Evolutionary conservation across 1,140 invertebrate species (phyloP), one percentile per base, ranked within the genome.

Genomic region (Drepana arcuata): DNA sequence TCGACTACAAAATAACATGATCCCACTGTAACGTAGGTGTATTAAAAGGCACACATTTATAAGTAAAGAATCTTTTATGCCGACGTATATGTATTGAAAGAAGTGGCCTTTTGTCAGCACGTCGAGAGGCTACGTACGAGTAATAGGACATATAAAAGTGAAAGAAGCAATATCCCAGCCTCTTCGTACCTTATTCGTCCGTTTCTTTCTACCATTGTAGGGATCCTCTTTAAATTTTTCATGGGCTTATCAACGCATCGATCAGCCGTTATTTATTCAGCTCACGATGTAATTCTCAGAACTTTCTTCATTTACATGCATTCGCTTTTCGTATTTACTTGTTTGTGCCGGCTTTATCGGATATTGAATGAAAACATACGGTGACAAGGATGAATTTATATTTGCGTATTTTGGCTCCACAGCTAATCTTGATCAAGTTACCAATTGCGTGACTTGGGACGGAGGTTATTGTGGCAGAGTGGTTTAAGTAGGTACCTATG

Each of bases 301-400:
- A 72, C 54, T 75, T 67, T 62, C 44, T 69, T 74, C 70, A 74
- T 77, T 75, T 77, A 67, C 62, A 74, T 71, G 62, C 62, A 70
- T 70, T 61, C 62, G 55, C 35, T 67, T 69, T 69, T 53, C 48
- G 39, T 64, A 60, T 73, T 70, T 57, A 62, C 63, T 62, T 68
- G 54, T 70, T 78, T 73, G 60, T 48, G 59, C 46, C 65, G 41
- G 42, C 47, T 63, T 72, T 70, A 63, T 66, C 51, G 45, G 49
- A 58, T 67, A 64, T 67, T 65, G 48, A 73, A 64, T 65, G 47
- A 57, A 62, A 66, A 60, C 36, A 49, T 55, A 50, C 38, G 41
- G 41, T 41, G 42, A 47, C 34, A 41, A 31, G 28, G 28, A 54
- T 54, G 48, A 48, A 48, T 55, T 50, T 65, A 41, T 49, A 54